Percentiles rank a stretch among this genome's conserved stretches.
These are phyloP conservation scores for Morelia viridis DNA, from an alignment of 2,797 vertebrate species.

Conservation along the genomic window DNA sequence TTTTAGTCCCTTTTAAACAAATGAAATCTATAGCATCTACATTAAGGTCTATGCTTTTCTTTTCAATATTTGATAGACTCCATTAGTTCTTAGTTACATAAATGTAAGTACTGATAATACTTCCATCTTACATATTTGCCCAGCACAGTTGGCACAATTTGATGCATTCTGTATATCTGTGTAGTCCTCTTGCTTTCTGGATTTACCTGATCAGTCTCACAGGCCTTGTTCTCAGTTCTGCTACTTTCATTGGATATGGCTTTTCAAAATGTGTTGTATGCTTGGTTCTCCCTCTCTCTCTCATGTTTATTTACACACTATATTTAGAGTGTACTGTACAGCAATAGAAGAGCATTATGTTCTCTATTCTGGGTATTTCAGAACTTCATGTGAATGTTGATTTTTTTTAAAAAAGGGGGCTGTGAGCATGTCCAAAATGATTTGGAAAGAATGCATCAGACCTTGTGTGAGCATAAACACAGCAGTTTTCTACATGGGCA, in stretches of 20 bases:
- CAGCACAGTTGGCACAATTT: not conserved
- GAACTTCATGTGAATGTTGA: not conserved
- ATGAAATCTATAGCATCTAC: not conserved
- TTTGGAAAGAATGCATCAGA: not conserved
- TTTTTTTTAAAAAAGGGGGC: not conserved
- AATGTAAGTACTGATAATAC: not conserved
- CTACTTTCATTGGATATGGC: slow-evolving; percentile 2
- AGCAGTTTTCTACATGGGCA: not conserved
- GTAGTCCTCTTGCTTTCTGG: not conserved
- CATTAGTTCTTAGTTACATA: not conserved
- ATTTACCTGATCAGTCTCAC: not conserved
- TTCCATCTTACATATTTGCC: not conserved
- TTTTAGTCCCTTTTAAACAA: not conserved
- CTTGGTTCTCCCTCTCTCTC: not conserved
- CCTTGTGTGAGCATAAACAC: not conserved
- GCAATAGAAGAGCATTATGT: not conserved
- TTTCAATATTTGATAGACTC: not conserved
- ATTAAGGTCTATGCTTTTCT: not conserved
- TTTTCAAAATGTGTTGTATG: not conserved
- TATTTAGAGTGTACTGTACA: slow-evolving; percentile 6
- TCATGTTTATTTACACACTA: slow-evolving; percentile 32
- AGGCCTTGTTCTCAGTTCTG: slow-evolving; percentile 23
- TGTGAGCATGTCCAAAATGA: not conserved
- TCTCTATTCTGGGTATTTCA: not conserved
- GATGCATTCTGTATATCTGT: not conserved